phyloP scores from a whole-genome alignment of 2,113 vertebrate genomes.

The Gavia stellata region DNA sequence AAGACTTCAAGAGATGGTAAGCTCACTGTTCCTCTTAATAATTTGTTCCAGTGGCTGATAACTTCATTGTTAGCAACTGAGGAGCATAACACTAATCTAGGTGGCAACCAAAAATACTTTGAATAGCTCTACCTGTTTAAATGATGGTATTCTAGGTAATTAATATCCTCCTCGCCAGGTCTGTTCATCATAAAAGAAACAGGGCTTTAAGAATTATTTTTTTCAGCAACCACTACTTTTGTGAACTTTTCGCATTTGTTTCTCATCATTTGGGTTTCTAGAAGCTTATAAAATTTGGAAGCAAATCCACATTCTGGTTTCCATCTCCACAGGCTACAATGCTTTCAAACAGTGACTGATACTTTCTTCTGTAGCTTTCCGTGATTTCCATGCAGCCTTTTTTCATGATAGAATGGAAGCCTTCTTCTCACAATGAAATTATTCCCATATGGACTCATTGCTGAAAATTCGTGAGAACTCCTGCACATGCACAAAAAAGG shows the following conservation, averaged over 20 bases:
- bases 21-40: background rate
- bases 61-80: background rate
- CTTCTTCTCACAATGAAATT: conserved; percentile 23
- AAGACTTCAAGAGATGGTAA: background rate
- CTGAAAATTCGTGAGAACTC: conserved; percentile 30
- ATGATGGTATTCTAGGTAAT: background rate
- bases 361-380: conserved; percentile 44
- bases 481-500: conserved; percentile 29
- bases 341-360: conserved; percentile 42
- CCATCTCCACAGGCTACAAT: conserved; percentile 21
- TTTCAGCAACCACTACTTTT: background rate
- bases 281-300: conserved; percentile 34
- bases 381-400: conserved; percentile 14
- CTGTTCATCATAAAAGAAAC: background rate
- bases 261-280: conserved; percentile 15
- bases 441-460: conserved; percentile 33
- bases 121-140: background rate
- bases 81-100: background rate
- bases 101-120: background rate
- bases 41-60: background rate
- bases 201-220: background rate
- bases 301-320: conserved; percentile 37
- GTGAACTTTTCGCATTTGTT: conserved; percentile 20
- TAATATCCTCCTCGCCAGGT: background rate
- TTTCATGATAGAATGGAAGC: conserved; percentile 31